Evolutionary conservation across 2,797 vertebrate genomes (phyloP), one percentile per base, ranked within the genome.

Genomic region (Stomatorhinus walkeri): DNA sequence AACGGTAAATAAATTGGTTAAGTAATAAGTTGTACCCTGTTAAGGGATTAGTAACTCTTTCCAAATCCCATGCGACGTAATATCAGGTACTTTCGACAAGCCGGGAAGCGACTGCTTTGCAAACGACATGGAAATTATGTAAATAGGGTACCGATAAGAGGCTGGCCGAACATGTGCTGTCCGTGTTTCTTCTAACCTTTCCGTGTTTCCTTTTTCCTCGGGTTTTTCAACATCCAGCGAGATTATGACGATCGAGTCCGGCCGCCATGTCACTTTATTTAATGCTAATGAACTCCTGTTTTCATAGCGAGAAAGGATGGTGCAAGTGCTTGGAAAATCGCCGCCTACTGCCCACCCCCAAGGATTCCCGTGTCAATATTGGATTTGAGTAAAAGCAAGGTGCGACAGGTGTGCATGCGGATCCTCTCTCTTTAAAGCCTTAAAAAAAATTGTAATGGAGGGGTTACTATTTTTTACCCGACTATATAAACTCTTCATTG

Each of bases 311-410:
- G 59, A 87, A 90, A 85, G 88, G 83, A 28, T 89, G 88, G 89
- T 88, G 90, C 92, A 91, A 94, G 91, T 86, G 88, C 81, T 89
- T 88, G 90, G 89, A 91, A 87, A 87, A 84, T 89, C 84, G 61
- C 90, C 88, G 90, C 91, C 91, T 90, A 49, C 89, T 84, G 84
- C 89, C 91, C 93, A 92, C 92, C 91, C 94, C 94, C 91, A 91
- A 92, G 93, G 94, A 93, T 95, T 94, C 94, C 93, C 96, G 95
- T 96, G 98, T 99, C 97, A 99, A 99, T 99, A 99, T 99, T 98
- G 96, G 97, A 96, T 95, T 95, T 96, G 96, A 97, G 96, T 94
- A 97, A 89, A 97, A 94, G 95, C 96, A 95, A 94, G 95, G 88
- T 90, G 93, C 95, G 96, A 97, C 97, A 98, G 97, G 97, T 98